Base-by-base conservation (phyloP, 2,888 invertebrate genomes). In the Cataglyphis livida region DNA sequence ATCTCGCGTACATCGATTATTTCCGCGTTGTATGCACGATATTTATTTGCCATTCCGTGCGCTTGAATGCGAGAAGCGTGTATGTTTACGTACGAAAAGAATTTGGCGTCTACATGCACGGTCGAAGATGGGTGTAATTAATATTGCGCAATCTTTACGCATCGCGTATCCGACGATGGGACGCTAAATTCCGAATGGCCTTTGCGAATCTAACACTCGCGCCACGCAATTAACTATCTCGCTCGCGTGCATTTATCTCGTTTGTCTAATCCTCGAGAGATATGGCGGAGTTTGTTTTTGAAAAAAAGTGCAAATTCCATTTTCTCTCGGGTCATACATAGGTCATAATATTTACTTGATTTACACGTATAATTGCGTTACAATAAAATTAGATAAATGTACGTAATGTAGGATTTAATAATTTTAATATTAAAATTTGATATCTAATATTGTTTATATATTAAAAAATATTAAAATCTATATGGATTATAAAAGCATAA, bases 231-330 rank as follows among this genome's bases (percentile, higher is more conserved):
- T 48, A 51, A 59, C n/a, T 25, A 51, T 51, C 12, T 41, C 32
- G 32, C 76, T 81, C 41, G 71, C 78, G 78, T 59, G 71, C 73
- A 21, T 59, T 62, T 61, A 62, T 62, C 76, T 62, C 51, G 51
- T 81, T 81, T 61, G 41, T 57, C 76, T 18, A 35, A 51, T 51
- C 28, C 15, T 12, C 28, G 41, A 21, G 64, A 15, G 7, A 25
- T 21, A 21, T 18, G 25, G 15, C 32, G 9, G 75, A 25, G n/a
- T 4, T 65, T 65, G 6, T 65, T 70, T 68, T 38, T 6, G 9
- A 41, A 70, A 51, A 21, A 51, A 78, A 41, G 7, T 25, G 48
- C 32, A 25, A 38, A 28, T 70, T 78, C 15, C 21, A 15, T 41
- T 48, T 78, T 68, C 48, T 70, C 68, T 70, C 10, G 3, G 7